Evolutionary conservation across 2,113 vertebrate species (phyloP), one percentile per base, ranked within the genome.

Genomic region (Butastur rufipennis): DNA sequence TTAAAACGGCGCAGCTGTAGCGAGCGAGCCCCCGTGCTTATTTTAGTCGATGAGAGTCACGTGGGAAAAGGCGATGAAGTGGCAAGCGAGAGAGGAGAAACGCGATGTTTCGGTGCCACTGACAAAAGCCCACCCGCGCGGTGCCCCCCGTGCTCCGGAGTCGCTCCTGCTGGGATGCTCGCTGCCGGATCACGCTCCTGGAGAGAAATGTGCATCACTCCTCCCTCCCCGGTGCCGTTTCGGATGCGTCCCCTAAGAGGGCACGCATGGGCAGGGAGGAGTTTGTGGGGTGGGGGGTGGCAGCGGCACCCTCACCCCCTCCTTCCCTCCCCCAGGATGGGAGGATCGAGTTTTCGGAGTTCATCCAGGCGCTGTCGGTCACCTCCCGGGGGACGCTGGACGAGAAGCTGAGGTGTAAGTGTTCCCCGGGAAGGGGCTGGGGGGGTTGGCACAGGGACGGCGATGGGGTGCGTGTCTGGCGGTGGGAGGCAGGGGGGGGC

Each of bases 351-450:
- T 99, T 99, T 94, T 99, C 99, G 0, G 99, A 99, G 97, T 99
- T 99, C 97, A 99, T 99, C 98, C 99, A 99, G 98, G 99, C 99
- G 0, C 97, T 99, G 97, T 99, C 99, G 1, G 99, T 99, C 96
- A 99, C 99, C 82, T 99, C 99, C 11, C 98, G 99, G 61, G 99
- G 99, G 10, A 99, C 99, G 2, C 98, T 99, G 97, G 99, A 99
- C 7, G 99, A 99, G 97, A 99, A 99, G 97, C 98, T 99, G 91
- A 98, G 99, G 98, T 99, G 99, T 99, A 98, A 99, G 99, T 98
- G 48, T 16, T 8, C 8, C 82, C 66, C 6, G 3, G 9, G 4
- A 16, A 16, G 58, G 65, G 26, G 43, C 7, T 4, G 1, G 31
- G 13, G 32, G 29, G n/a, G 34, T 27, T 27, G 75, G n/a, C n/a